phyloP scores from a whole-genome alignment of 2,888 invertebrate species.

The Chrysomela aeneicollis region DNA sequence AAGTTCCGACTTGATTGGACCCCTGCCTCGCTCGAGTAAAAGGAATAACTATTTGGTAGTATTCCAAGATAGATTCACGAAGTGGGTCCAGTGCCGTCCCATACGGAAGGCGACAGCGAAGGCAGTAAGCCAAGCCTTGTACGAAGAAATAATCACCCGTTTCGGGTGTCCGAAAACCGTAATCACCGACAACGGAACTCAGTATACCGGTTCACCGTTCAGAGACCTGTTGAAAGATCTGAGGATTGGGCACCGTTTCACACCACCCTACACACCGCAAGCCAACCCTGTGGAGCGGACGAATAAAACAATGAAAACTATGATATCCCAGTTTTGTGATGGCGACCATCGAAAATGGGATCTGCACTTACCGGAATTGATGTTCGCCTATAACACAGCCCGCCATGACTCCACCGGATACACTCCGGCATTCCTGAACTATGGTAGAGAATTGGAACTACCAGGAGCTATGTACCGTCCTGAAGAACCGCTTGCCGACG shows the following conservation, averaged over 20 bases:
- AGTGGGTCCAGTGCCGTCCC: constrained; percentile 36
- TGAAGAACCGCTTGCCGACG: no score
- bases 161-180: constrained; percentile 3
- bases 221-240: not conserved
- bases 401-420: constrained; percentile 43
- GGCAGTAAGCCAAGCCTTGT: constrained; percentile 19
- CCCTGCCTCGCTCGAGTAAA: constrained; percentile 15
- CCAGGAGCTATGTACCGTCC: not conserved
- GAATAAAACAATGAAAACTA: constrained; percentile 50
- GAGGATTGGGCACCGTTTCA: not conserved
- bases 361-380: constrained; percentile 39
- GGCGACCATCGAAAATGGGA: constrained; percentile 49
- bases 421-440: constrained; percentile 46
- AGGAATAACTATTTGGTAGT: constrained; percentile 33
- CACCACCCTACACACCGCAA: constrained; percentile 47
- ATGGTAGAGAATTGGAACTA: constrained; percentile 15
- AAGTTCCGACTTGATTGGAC: constrained; percentile 21
- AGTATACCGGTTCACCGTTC: not conserved
- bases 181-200: constrained; percentile 5
- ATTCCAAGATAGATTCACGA: constrained; percentile 39
- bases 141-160: constrained; percentile 1
- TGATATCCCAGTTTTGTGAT: constrained; percentile 49
- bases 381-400: constrained; percentile 45
- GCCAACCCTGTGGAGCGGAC: constrained; percentile 53
- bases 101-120: constrained; percentile 31